Evolutionary conservation across 2,113 vertebrate genomes (phyloP), one percentile per base, ranked within the genome.

Genomic region (Triplophysa dalaica): DNA sequence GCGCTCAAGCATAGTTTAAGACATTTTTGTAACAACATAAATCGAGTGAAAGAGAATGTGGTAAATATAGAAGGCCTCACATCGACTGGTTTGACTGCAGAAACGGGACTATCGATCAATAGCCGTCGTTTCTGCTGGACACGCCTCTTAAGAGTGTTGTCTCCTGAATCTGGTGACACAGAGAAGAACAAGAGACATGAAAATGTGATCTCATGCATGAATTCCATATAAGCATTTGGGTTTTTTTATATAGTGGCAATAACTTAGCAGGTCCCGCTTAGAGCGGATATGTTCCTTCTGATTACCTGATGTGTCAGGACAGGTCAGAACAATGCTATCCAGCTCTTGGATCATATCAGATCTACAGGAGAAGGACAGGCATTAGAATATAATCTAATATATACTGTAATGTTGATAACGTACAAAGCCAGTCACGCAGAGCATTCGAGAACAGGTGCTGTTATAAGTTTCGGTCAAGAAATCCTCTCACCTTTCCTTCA

Each of bases 341-440:
- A 93, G 85, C 79, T 92, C 96, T 80, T 91, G 94, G 85, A 95
- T 92, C 83, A 95, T 95, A 85, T 97, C 94, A 77, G 94, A 95
- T 90, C 96, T 98, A 92, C n/a, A 88, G 88, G 86, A 74, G 3
- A 68, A 2, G 62, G 11, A 75, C 24, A 22, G 65, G 48, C 79
- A 1, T 8, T 17, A 14, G 24, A 12, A 45, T 64, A 22, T 38
- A 38, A 8, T 38, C 5, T 7, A 7, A 38, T 8, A 38, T 38
- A 38, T 38, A 38, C 7, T 38, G 33, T 38, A 38, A 38, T 7
- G 33, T 38, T 38, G 6, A 38, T 45, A 11, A 45, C 2, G 72
- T 58, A 70, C 65, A 70, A 50, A 38, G 33, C 38, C 9, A 52
- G 33, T 63, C 43, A 77, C 9, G 24, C 21, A 38, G 62, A 56